Conservation (phyloP, 2,113 vertebrate species). For the Alectura lathami region DNA sequence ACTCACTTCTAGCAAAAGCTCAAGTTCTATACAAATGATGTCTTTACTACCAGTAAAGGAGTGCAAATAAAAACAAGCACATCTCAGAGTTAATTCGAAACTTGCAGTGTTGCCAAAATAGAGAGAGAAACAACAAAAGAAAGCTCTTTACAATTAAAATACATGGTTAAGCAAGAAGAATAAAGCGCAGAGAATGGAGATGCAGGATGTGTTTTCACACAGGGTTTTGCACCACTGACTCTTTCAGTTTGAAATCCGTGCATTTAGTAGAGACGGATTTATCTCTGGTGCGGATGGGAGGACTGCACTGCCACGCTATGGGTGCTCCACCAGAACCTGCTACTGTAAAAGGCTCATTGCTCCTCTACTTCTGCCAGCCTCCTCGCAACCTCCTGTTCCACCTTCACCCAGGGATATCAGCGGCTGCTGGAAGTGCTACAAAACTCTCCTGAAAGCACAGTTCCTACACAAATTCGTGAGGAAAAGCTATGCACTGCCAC, state of each 20-base stretch:
- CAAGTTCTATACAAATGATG: not conserved
- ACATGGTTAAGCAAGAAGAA: not conserved
- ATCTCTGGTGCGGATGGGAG: not conserved
- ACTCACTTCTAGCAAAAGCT: not conserved
- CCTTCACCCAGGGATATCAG: not conserved
- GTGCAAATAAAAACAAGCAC: not conserved
- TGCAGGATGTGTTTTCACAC: not conserved
- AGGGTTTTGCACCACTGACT: not conserved
- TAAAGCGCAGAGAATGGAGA: not conserved
- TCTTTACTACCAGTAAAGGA: not conserved
- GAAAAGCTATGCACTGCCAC: not conserved
- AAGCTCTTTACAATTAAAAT: not conserved
- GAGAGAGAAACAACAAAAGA: not conserved
- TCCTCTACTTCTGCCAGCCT: not conserved
- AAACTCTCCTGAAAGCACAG: not conserved
- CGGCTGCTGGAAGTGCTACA: not conserved
- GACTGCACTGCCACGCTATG: not conserved
- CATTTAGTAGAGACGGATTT: not conserved
- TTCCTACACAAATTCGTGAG: not conserved
- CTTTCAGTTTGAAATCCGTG: not conserved
- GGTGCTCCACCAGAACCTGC: not conserved
- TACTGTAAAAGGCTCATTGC: not conserved
- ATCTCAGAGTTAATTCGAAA: not conserved
- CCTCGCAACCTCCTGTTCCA: not conserved
- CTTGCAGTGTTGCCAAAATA: not conserved